Evolutionary conservation across 2,888 invertebrate species (phyloP).

Genomic region (Latrodectus hesperus): DNA sequence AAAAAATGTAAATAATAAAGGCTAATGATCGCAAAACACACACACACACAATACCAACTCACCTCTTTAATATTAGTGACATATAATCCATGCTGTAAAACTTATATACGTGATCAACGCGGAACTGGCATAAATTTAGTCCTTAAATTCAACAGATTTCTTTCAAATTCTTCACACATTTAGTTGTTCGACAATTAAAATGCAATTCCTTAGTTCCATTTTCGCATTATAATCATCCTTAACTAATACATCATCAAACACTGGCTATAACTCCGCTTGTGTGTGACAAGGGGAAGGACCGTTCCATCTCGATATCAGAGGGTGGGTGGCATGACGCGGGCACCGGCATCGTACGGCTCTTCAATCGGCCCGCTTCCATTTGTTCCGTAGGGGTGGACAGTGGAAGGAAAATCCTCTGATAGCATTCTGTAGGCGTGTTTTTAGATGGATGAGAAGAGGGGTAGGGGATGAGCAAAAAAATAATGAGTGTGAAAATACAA

Average conservation of each 20-base stretch:
- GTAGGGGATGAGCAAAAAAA: not conserved
- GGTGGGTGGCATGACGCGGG: constrained; percentile 32
- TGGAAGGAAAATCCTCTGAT: constrained; percentile 2
- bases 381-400: not conserved
- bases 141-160: not conserved
- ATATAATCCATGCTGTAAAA: not conserved
- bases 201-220: not conserved
- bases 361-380: not conserved
- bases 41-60: constrained; percentile 9
- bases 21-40: constrained; percentile 56
- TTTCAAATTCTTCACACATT: not conserved
- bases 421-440: constrained; percentile 2
- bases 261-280: constrained; percentile 56
- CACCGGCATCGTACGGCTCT: constrained; percentile 3
- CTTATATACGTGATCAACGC: no score
- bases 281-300: constrained; percentile 65
- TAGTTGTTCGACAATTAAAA: not conserved
- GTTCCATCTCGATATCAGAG: constrained; percentile 56
- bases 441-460: not conserved
- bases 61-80: constrained; percentile 34
- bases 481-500: not conserved
- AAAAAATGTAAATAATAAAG: constrained; percentile 65
- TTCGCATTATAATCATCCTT: constrained; percentile 21
- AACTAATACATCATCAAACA: constrained; percentile 63
- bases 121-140: no score